phyloP scores from a whole-genome alignment of 2,113 vertebrate genomes.

The Scartelaos histophorus region DNA sequence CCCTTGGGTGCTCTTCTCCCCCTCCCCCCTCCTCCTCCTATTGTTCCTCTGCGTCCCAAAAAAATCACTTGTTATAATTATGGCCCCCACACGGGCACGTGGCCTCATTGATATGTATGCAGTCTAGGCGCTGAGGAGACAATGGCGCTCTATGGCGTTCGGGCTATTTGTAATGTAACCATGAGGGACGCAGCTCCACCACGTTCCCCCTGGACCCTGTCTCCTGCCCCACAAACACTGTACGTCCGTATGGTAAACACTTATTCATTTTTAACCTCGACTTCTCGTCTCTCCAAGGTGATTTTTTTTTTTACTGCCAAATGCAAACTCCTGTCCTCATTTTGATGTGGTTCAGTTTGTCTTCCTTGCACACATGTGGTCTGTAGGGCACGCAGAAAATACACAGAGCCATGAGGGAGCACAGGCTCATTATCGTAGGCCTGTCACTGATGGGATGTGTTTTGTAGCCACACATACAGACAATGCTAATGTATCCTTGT shows the following conservation, averaged over 20 bases:
- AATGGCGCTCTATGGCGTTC: constrained; percentile 81
- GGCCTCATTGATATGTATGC: constrained; percentile 93
- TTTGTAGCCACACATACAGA: constrained; percentile 42
- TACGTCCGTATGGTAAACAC: constrained; percentile 67
- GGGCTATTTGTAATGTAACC: constrained; percentile 53
- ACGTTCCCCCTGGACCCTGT: constrained; percentile 35
- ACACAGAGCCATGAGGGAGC: constrained; percentile 55
- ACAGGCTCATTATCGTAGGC: constrained; percentile 67
- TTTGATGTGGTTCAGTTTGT: constrained; percentile 28
- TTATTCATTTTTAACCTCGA: constrained; percentile 93
- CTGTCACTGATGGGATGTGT: constrained; percentile 76
- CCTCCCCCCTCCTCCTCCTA: constrained; percentile 42
- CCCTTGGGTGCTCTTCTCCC: constrained; percentile 62
- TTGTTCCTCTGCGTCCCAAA: constrained; percentile 63
- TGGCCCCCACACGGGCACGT: constrained; percentile 81
- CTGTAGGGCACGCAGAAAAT: constrained; percentile 28
- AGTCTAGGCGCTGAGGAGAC: constrained; percentile 82
- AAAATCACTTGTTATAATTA: constrained; percentile 92
- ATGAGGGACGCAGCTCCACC: constrained; percentile 59
- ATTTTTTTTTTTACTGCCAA: constrained; percentile 75
- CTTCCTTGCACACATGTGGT: constrained; percentile 15
- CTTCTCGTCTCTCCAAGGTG: constrained; percentile 64
- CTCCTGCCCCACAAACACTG: constrained; percentile 1
- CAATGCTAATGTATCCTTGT: constrained; percentile 36
- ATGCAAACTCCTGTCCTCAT: constrained; percentile 25